Conservation (phyloP, 2,888 invertebrate genomes). For the Sesia apiformis region DNA sequence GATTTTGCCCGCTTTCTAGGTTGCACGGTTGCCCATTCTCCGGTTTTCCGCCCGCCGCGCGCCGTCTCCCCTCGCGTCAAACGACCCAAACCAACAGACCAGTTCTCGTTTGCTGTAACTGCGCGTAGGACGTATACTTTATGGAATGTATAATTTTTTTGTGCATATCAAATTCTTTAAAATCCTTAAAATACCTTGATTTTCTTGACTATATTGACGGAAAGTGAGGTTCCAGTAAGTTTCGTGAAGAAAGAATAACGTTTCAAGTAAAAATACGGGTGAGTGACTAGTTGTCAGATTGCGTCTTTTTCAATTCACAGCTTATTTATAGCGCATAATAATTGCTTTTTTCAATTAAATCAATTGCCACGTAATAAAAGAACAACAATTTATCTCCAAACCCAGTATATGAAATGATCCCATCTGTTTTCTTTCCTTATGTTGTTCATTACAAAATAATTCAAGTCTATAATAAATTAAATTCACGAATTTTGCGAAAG, state of each 20-base stretch:
- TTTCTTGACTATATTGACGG: conserved; percentile 40
- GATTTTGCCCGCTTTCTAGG: conserved; percentile 32
- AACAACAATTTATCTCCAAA: conserved; percentile 26
- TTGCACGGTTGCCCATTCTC: conserved; percentile 60
- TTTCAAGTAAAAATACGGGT: conserved; percentile 66
- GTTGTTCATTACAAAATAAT: conserved; percentile 18
- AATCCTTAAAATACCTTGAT: conserved; percentile 70
- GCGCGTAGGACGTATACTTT: conserved; percentile 63
- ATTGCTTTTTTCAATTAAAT: conserved; percentile 32
- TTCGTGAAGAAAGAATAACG: conserved; percentile 47
- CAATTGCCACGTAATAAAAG: conserved; percentile 14
- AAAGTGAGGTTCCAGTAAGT: conserved; percentile 61
- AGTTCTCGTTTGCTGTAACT: conserved; percentile 76
- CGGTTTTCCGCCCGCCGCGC: conserved; percentile 56
- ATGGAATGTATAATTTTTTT: conserved; percentile 70
- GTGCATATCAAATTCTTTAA: conserved; percentile 66
- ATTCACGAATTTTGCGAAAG: conserved; percentile 2
- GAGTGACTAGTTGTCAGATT: conserved; percentile 66
- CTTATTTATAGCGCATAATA: conserved; percentile 40
- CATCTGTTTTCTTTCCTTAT: conserved; percentile 36
- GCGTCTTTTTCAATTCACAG: conserved; percentile 61
- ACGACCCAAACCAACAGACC: conserved; percentile 44
- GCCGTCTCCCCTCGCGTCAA: conserved; percentile 24
- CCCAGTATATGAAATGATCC: conserved; percentile 24
- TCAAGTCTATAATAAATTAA: too few relatives aligned